Conservation (phyloP, 1,140 invertebrate species). For the Caerostris extrusa region DNA sequence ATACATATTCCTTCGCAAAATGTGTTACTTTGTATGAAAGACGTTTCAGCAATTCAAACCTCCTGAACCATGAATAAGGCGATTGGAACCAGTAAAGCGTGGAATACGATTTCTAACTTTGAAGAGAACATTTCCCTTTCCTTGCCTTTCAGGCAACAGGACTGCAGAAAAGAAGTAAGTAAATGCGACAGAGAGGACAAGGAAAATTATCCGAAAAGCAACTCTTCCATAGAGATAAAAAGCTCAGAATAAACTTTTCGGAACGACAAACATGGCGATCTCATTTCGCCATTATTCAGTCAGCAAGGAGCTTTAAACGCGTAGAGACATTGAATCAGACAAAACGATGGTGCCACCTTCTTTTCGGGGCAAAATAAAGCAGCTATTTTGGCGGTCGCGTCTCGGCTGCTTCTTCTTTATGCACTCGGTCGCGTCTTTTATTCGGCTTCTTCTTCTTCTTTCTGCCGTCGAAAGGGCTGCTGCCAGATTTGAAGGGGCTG, state of each 20-base stretch:
- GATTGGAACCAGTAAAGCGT: not conserved
- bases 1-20: not conserved
- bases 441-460: not conserved
- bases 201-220: not conserved
- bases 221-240: not conserved
- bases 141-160: no score
- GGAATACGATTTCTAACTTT: not conserved
- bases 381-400: no score
- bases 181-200: not conserved
- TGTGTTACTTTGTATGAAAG: not conserved
- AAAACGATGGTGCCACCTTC: not conserved
- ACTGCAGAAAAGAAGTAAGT: no score
- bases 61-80: conserved; percentile 16
- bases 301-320: not conserved
- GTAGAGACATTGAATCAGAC: not conserved
- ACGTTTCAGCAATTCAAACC: not conserved
- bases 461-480: not conserved
- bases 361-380: not conserved
- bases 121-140: not conserved
- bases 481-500: conserved; percentile 20
- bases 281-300: conserved; percentile 12
- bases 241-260: conserved; percentile 14
- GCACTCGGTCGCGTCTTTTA: not conserved
- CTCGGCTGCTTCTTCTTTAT: not conserved
- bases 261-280: conserved; percentile 21